Evolutionary conservation across 2,797 vertebrate species (phyloP).

Genomic region (Peromyscus nudipes): DNA sequence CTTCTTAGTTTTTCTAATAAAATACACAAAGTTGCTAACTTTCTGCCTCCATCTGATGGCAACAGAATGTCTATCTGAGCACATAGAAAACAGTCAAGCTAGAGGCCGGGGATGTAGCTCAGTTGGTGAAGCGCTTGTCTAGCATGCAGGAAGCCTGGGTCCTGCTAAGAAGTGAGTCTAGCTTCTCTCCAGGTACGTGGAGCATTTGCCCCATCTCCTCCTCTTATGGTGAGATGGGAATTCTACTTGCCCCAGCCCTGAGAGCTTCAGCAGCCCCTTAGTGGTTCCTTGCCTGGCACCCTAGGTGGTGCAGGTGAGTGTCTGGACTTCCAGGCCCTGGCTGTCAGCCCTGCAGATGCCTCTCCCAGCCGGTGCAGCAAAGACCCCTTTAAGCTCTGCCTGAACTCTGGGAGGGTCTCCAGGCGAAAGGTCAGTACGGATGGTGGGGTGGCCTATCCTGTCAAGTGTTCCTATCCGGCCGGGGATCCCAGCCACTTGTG

Average conservation of each 20-base stretch:
- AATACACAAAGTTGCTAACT: neutral
- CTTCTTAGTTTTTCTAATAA: conserved; percentile 13
- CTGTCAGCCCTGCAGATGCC: neutral
- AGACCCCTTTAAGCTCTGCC: neutral
- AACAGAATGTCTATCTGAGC: neutral
- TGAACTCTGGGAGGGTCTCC: neutral
- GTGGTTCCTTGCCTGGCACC: rapidly evolving
- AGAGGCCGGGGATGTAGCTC: neutral
- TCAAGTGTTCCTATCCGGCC: no score
- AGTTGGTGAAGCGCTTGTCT: neutral
- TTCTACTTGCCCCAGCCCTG: neutral
- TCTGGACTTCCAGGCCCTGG: neutral
- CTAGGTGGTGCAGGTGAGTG: rapidly evolving
- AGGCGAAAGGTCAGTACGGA: neutral
- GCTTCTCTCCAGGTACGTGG: neutral
- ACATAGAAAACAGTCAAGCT: neutral
- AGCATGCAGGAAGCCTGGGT: neutral
- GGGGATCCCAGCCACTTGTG: neutral
- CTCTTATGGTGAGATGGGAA: neutral
- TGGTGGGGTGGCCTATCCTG: neutral
- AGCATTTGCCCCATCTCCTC: neutral
- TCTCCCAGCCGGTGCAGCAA: neutral
- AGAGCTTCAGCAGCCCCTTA: neutral
- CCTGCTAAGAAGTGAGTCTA: neutral
- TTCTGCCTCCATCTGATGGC: neutral